Conservation (phyloP, 2,888 invertebrate genomes). For the Mongoloraphidia duomilia region DNA sequence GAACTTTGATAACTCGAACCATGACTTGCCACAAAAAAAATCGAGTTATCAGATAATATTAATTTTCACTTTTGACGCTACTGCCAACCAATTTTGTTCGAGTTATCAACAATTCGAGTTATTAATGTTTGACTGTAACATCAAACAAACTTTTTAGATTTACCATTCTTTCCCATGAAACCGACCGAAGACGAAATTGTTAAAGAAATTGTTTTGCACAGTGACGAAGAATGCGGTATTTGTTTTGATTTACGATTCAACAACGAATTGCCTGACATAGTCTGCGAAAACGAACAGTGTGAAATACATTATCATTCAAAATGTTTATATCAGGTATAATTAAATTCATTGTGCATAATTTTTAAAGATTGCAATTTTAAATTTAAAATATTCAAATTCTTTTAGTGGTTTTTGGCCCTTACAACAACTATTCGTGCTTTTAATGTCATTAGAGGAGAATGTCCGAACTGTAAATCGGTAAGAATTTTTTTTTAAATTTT, state of each 20-base stretch:
- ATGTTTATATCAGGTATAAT: slow-evolving; percentile 29
- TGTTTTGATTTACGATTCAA: slow-evolving; percentile 27
- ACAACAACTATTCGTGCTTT: slow-evolving; percentile 20
- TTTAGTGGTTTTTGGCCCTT: slow-evolving; percentile 25
- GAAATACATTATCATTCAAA: slow-evolving; percentile 25
- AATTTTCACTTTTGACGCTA: no score
- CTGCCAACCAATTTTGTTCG: no score
- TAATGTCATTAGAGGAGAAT: slow-evolving; percentile 23
- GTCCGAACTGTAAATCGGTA: slow-evolving; percentile 28
- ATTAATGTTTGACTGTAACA: no score
- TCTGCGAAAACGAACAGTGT: slow-evolving; percentile 27
- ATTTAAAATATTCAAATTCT: slow-evolving; percentile 9
- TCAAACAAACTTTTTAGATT: slow-evolving; percentile 20
- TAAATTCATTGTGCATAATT: not conserved
- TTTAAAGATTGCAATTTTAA: not conserved
- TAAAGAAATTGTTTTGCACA: slow-evolving; percentile 17
- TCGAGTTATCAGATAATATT: no score
- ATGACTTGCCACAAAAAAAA: no score
- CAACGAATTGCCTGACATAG: slow-evolving; percentile 26
- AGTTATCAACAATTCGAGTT: no score
- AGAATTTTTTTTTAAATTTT: not conserved
- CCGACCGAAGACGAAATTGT: slow-evolving; percentile 5
- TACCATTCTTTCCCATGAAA: slow-evolving; percentile 22
- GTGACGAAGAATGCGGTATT: slow-evolving; percentile 28
- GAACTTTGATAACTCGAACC: no score